These are phyloP conservation scores for Hafferia zeledoni DNA, from an alignment of 2,797 vertebrate genomes.

Conservation along the genomic window DNA sequence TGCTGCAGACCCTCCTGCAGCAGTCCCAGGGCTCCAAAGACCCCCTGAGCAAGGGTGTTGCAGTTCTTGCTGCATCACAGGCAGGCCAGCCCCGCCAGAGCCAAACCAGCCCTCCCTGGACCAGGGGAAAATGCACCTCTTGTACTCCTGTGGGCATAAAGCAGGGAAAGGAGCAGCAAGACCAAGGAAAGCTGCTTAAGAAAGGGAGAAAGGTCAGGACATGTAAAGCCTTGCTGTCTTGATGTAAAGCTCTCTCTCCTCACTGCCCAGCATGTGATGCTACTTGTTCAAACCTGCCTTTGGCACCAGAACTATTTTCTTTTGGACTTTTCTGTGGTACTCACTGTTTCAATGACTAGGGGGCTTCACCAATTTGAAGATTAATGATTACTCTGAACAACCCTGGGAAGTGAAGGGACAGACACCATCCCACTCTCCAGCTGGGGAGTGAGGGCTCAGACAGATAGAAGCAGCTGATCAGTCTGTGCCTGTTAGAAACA, in stretches of 20 bases:
- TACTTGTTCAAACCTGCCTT: slow-evolving; percentile 1
- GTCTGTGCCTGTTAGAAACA: neutral
- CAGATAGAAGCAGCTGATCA: neutral
- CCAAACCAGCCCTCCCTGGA: neutral
- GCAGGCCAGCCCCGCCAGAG: neutral
- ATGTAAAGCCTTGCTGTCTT: neutral
- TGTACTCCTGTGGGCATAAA: accelerated
- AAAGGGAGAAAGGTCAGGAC: neutral
- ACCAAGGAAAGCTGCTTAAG: neutral
- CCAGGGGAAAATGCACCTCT: neutral
- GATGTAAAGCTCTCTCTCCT: neutral
- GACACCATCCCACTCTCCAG: neutral
- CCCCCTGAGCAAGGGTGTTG: neutral
- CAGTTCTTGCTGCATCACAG: neutral
- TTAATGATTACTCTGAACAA: neutral
- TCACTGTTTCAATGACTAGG: neutral
- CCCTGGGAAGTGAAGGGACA: slow-evolving; percentile 25
- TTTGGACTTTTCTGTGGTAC: neutral
- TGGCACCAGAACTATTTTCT: neutral
- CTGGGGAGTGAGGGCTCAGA: neutral
- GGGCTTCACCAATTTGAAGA: neutral
- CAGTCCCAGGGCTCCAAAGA: neutral
- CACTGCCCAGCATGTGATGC: neutral
- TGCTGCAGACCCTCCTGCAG: neutral
- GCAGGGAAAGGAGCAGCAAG: neutral